Base-by-base conservation (phyloP, 2,888 invertebrate species). In the Drymonia ruficornis region DNA sequence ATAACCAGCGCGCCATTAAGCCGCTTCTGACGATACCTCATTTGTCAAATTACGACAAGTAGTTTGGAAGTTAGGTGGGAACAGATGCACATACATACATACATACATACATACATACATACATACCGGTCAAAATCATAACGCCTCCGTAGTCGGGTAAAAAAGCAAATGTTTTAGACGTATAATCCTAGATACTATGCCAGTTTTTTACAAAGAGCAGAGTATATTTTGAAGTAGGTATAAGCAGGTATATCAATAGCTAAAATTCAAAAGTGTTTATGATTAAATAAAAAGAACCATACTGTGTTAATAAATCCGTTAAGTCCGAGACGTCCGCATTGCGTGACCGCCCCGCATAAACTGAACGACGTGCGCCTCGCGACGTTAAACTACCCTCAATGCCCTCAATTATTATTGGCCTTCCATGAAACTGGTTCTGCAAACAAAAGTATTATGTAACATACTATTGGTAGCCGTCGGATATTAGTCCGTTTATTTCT, bases 261-360 rank as follows among this genome's bases (percentile, higher is more conserved):
- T 13, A 9, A 34, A 34, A 13, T 34, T 34, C 8, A 34, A 34
- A 34, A 34, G 34, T 6, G 11, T 11, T 34, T 34, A 4, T 34
- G 13, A 13, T 4, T 8, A n/a, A 4, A 36, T 36, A 11, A 4
- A 13, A 5, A 3, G 5, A 5, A 36, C 2, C 4, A 5, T 3
- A 36, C 36, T 36, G 3, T 36, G 36, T n/a, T n/a, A n/a, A 36
- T 36, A 36, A n/a, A 36, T 11, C n/a, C 13, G 13, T 9, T n/a
- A 11, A n/a, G 36, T 36, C 36, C 36, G 7, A 36, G 13, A 72
- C 69, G 71, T 76, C 69, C 63, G 61, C 67, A 57, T 81, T 59
- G 79, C 81, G 80, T 81, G 80, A 74, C 73, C 31, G 55, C 38
- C 54, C 50, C 55, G 47, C 57, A 70, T 74, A 70, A 70, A 77